Conservation (phyloP, 2,888 invertebrate species). For the Lysandra bellargus region DNA sequence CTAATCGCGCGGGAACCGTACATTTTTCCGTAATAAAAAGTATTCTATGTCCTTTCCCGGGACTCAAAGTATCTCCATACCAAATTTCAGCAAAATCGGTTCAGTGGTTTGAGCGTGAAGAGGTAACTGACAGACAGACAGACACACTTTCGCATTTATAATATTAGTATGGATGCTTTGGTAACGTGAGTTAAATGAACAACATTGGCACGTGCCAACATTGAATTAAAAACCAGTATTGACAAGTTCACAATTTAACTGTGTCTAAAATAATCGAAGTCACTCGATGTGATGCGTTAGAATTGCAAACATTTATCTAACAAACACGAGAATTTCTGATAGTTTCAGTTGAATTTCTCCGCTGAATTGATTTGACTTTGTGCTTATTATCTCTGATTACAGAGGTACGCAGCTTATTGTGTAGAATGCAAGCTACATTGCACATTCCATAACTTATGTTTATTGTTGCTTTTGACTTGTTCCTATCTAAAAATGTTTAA, state of each 20-base stretch:
- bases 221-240: background rate
- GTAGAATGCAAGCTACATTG: background rate
- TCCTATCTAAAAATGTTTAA: background rate
- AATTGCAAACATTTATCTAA: background rate
- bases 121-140: no score
- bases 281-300: background rate
- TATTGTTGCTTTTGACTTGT: background rate
- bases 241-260: background rate
- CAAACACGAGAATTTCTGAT: background rate
- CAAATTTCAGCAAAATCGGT: no score
- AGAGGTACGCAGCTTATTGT: background rate
- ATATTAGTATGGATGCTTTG: no score
- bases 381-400: background rate
- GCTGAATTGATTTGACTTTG: slow-evolving; percentile 10
- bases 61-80: no score
- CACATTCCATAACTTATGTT: background rate
- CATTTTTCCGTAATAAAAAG: no score
- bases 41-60: no score
- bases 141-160: no score
- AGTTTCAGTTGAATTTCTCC: background rate
- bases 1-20: no score
- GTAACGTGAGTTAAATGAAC: background rate
- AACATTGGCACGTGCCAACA: background rate
- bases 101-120: no score
- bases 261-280: background rate